Conservation (phyloP, 2,113 vertebrate species). For the Oryzias melastigma region DNA sequence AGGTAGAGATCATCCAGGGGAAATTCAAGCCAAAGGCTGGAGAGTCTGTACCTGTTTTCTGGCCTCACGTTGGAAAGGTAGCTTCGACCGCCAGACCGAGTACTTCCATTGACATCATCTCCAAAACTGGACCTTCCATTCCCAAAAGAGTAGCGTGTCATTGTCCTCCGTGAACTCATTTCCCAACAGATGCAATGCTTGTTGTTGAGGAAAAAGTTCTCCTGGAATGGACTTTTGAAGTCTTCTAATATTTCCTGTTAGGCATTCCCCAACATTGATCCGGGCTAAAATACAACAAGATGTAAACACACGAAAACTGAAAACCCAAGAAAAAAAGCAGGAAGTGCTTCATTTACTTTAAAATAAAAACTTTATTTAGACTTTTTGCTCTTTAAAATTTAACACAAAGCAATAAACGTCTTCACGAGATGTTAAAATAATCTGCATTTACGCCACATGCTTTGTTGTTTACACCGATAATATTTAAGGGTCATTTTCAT, state of each 20-base stretch:
- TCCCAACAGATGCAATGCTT: slow-evolving; percentile 17
- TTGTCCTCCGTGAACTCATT: slow-evolving; percentile 83
- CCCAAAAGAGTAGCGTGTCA: slow-evolving; percentile 57
- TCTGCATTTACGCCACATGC: not conserved
- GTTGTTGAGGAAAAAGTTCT: slow-evolving; percentile 6
- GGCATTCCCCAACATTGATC: not conserved
- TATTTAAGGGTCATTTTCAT: slow-evolving; percentile 3
- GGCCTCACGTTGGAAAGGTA: slow-evolving; percentile 87
- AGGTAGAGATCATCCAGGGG: not conserved
- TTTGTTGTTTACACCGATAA: not conserved
- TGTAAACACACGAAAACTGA: not conserved
- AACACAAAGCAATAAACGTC: not conserved
- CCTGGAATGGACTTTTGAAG: slow-evolving; percentile 3
- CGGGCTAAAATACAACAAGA: slow-evolving; percentile 20
- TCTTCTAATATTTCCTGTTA: not conserved
- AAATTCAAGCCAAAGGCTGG: not conserved
- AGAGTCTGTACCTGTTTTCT: slow-evolving; percentile 82
- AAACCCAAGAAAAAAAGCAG: not conserved
- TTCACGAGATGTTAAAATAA: slow-evolving; percentile 7
- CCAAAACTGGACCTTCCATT: slow-evolving; percentile 66
- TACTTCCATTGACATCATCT: slow-evolving; percentile 54
- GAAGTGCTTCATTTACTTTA: not conserved
- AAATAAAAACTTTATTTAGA: not conserved
- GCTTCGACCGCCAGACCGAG: slow-evolving; percentile 76
- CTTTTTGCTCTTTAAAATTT: not conserved